Evolutionary conservation across 2,113 vertebrate genomes (phyloP).

Genomic region (Gymnarchus niloticus): DNA sequence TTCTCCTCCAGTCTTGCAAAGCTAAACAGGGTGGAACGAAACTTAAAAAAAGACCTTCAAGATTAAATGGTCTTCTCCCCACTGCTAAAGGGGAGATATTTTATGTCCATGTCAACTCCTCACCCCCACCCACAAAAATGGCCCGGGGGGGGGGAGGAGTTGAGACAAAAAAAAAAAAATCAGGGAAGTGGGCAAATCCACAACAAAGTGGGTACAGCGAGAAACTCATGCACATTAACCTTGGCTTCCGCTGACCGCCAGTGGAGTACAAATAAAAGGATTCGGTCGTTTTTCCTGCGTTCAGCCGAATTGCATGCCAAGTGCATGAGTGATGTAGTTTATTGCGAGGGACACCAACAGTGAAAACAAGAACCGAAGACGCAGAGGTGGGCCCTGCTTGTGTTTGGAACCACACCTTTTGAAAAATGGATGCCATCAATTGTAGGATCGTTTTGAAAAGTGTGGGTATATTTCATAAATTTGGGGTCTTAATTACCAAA

Average conservation of each 20-base stretch:
- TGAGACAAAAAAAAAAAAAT: not conserved
- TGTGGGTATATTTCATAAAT: not conserved
- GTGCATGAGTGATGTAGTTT: slow-evolving; percentile 55
- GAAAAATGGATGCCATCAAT: slow-evolving; percentile 3
- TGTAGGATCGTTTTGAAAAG: not conserved
- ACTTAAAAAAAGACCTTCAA: not conserved
- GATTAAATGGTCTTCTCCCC: not conserved
- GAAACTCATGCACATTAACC: slow-evolving; percentile 45
- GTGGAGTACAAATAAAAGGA: slow-evolving; percentile 61
- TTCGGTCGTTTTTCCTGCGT: slow-evolving; percentile 49
- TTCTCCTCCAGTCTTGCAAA: not conserved
- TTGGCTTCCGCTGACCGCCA: slow-evolving; percentile 53
- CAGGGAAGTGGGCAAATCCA: not conserved
- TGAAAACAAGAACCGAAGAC: slow-evolving; percentile 38
- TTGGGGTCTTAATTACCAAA: not conserved
- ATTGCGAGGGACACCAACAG: slow-evolving; percentile 51
- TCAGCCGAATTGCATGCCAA: slow-evolving; percentile 49
- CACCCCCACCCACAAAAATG: not conserved
- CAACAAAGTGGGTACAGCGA: not conserved
- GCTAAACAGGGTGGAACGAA: not conserved
- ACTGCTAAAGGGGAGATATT: not conserved
- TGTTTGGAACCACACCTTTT: slow-evolving; percentile 27
- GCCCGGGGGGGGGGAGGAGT: not conserved
- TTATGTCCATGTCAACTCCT: not conserved
- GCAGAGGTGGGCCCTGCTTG: slow-evolving; percentile 37